phyloP scores from a whole-genome alignment of 2,888 invertebrate species.

The Plebejus anna region DNA sequence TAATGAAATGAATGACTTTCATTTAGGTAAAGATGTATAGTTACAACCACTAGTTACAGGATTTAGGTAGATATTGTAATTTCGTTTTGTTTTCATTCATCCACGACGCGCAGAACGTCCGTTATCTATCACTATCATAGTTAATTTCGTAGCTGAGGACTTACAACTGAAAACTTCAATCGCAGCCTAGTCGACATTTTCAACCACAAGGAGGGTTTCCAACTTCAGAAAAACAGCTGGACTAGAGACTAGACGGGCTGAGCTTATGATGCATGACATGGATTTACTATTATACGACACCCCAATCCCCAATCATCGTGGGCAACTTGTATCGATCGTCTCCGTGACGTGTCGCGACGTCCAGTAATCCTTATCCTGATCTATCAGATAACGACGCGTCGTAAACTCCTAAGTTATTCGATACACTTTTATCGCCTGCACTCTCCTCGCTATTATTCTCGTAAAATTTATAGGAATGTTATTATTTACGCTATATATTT shows the following conservation, averaged over 20 bases:
- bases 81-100: too few relatives aligned
- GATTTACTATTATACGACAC: background rate
- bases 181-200: too few relatives aligned
- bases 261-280: background rate
- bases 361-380: constrained; percentile 9
- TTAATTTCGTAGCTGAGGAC: too few relatives aligned
- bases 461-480: background rate
- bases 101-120: too few relatives aligned
- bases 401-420: constrained; percentile 22
- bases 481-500: background rate
- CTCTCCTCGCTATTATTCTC: background rate
- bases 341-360: background rate
- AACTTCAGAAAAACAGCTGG: background rate
- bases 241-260: background rate
- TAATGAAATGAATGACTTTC: background rate
- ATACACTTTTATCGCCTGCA: constrained; percentile 10
- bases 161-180: too few relatives aligned
- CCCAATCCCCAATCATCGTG: background rate
- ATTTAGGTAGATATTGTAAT: too few relatives aligned
- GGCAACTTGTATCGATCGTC: background rate
- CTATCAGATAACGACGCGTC: constrained; percentile 9
- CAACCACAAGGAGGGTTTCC: too few relatives aligned
- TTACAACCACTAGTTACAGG: too few relatives aligned
- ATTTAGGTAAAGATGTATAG: too few relatives aligned
- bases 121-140: too few relatives aligned